Evolutionary conservation across 2,113 vertebrate species (phyloP).

Genomic region (Silurus meridionalis): DNA sequence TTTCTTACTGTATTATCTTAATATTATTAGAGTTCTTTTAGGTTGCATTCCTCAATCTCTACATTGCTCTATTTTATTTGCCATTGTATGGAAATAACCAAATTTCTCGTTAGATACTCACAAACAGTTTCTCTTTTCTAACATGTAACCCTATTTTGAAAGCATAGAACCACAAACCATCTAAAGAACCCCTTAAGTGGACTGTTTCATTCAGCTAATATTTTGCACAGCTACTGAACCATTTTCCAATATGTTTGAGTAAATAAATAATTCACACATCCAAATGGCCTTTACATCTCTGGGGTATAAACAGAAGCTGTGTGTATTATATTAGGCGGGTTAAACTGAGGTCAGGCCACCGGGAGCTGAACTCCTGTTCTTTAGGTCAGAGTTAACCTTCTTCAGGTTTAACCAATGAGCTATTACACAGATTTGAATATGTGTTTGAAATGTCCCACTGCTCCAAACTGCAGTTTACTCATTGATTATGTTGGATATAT

Average conservation of each 20-base stretch:
- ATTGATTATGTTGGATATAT: background rate
- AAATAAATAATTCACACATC: constrained; percentile 48
- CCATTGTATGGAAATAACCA: background rate
- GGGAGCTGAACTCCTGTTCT: constrained; percentile 13
- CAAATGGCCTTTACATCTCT: constrained; percentile 1
- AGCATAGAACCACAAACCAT: background rate
- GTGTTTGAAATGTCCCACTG: background rate
- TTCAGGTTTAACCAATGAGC: background rate
- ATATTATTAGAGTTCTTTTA: background rate
- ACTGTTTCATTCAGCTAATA: background rate
- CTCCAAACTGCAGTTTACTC: constrained; percentile 12
- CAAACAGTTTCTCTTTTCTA: background rate
- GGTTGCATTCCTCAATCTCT: background rate
- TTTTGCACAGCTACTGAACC: constrained; percentile 19
- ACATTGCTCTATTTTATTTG: background rate
- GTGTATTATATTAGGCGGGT: constrained; percentile 33
- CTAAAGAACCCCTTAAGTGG: background rate
- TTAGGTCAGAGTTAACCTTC: constrained; percentile 1
- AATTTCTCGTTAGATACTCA: background rate
- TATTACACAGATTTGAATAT: constrained; percentile 1
- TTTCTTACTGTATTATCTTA: background rate
- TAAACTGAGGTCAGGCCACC: constrained; percentile 39
- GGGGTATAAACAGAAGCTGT: background rate
- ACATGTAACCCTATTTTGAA: background rate
- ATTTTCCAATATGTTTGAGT: constrained; percentile 38